Conservation (phyloP, 2,888 invertebrate genomes). For the Augiades crinisus region DNA sequence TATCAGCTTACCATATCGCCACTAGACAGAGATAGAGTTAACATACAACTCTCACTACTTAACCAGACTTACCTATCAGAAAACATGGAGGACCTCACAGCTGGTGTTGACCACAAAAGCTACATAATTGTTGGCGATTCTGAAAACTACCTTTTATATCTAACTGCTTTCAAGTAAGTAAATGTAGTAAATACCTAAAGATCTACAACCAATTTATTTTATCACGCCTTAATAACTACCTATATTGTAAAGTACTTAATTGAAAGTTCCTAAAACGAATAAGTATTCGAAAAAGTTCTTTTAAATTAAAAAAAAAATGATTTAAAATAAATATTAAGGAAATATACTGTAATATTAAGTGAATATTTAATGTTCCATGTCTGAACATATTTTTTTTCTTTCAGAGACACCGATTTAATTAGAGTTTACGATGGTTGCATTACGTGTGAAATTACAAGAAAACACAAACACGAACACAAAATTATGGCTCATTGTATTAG, state of each 20-base stretch:
- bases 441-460: conserved; percentile 61
- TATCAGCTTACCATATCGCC: conserved; percentile 75
- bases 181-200: not conserved
- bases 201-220: too few relatives aligned
- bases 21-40: conserved; percentile 50
- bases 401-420: conserved; percentile 67
- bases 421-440: conserved; percentile 67
- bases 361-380: too few relatives aligned
- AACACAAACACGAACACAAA: conserved; percentile 59
- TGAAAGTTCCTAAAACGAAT: too few relatives aligned
- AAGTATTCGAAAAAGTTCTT: too few relatives aligned
- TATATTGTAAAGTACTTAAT: too few relatives aligned
- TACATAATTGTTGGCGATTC: conserved; percentile 84
- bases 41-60: conserved; percentile 54
- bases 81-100: conserved; percentile 64
- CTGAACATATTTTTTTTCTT: conserved; percentile 35
- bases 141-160: conserved; percentile 81
- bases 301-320: too few relatives aligned
- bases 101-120: conserved; percentile 76
- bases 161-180: conserved; percentile 79
- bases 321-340: too few relatives aligned
- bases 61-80: conserved; percentile 70
- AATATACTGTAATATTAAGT: too few relatives aligned
- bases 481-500: conserved; percentile 81
- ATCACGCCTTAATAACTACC: too few relatives aligned